phyloP scores from a whole-genome alignment of 2,113 vertebrate species.

The Phylloscopus trochilus region DNA sequence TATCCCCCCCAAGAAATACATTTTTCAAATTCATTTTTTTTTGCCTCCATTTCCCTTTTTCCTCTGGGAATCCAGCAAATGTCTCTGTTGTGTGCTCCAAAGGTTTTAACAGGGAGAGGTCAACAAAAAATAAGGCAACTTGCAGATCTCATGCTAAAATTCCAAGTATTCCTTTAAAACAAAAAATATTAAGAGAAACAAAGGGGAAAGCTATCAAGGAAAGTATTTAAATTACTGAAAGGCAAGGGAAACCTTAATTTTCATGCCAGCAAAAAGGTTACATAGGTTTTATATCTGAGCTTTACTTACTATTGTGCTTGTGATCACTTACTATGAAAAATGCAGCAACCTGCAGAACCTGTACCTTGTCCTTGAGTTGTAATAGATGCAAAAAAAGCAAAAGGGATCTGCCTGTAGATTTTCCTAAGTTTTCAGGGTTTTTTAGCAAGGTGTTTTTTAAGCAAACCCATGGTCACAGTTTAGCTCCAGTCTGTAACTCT shows the following conservation, averaged over 20 bases:
- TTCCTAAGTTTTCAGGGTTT: background rate
- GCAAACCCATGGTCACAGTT: background rate
- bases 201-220: slow-evolving; percentile 12
- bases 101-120: slow-evolving; percentile 40
- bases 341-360: background rate
- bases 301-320: slow-evolving; percentile 6
- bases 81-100: slow-evolving; percentile 17
- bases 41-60: background rate
- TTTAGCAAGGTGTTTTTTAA: background rate
- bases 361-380: background rate
- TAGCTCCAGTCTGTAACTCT: background rate
- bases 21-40: slow-evolving; percentile 53
- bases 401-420: background rate
- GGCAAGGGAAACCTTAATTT: background rate
- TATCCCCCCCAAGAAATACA: slow-evolving; percentile 24
- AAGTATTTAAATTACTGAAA: background rate
- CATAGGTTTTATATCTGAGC: background rate
- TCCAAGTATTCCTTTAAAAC: slow-evolving; percentile 36
- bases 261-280: background rate
- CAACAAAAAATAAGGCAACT: background rate
- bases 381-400: background rate
- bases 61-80: slow-evolving; percentile 37
- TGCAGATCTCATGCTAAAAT: slow-evolving; percentile 2
- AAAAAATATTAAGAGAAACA: slow-evolving; percentile 35
- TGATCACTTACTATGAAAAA: background rate